A percentile compares a stretch with the other conserved stretches of the same genome.
Evolutionary conservation across 92 coral and sea anemone species (phyloP).

Genomic region (Bergia sp.): DNA sequence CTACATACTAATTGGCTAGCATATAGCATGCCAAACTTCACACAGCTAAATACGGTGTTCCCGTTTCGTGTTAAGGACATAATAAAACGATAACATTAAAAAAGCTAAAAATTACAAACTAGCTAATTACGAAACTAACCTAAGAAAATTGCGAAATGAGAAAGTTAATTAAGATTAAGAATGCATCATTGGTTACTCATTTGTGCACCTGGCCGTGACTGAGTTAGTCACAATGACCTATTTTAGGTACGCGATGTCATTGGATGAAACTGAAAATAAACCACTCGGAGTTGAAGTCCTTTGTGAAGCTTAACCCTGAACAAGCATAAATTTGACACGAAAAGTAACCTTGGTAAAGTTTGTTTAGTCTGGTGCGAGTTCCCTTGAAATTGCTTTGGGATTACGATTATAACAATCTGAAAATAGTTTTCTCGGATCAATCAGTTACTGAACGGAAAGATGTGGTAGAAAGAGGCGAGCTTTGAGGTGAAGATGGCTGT

Average conservation of each 20-base stretch:
- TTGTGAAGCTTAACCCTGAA: constrained; percentile 51
- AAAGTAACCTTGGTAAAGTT: constrained; percentile 65
- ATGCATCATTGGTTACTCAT: neutral
- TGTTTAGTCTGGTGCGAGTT: constrained; percentile 35
- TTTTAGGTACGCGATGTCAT: constrained; percentile 5
- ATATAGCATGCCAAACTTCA: too few relatives aligned
- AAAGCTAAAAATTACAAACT: neutral
- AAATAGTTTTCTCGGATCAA: neutral
- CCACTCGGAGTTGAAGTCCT: constrained; percentile 5
- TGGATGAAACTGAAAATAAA: constrained; percentile 14
- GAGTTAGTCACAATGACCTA: neutral
- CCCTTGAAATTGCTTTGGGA: neutral
- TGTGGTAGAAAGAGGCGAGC: neutral
- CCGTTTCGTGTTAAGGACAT: too few relatives aligned
- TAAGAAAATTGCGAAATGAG: neutral
- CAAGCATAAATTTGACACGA: constrained; percentile 46
- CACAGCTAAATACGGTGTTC: too few relatives aligned
- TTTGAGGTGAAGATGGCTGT: constrained; percentile 51
- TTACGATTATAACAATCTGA: too few relatives aligned
- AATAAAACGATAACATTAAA: too few relatives aligned
- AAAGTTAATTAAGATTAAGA: neutral
- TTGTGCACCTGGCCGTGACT: constrained; percentile 5
- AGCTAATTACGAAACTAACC: neutral
- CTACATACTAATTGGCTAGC: too few relatives aligned
- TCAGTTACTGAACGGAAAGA: neutral